Evolutionary conservation across 2,888 invertebrate genomes (phyloP), one percentile per base, ranked within the genome.

Genomic region (Tridacna gigas): DNA sequence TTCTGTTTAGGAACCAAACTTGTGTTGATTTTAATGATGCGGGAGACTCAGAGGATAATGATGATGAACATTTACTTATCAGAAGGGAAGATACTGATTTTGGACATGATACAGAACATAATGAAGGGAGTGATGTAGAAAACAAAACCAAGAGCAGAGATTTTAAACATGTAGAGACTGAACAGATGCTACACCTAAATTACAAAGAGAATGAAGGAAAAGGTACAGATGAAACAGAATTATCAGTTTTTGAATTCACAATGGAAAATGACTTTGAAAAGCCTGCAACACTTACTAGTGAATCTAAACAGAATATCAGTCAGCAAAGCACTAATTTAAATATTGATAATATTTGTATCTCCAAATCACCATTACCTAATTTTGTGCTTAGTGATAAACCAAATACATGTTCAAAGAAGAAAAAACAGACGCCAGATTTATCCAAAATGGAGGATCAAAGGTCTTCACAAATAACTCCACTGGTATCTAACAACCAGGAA

Each of bases 341-440:
- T 20, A 20, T 15, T 56, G 56, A 56, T 56, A 11, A 56, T 20
- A 56, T 5, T 11, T 20, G 15, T 56, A 56, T 76, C 11, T 80
- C 75, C 61, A 80, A 80, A 71, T 76, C 80, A 45, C 80, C 80
- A 47, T 75, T 75, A 56, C 75, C 77, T 20, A 71, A 71, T 71
- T 20, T 5, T 25, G 25, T 13, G 12, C 48, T 13, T 26, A 51
- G 25, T 67, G 26, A n/a, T 25, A 37, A n/a, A 47, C 47, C 22
- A 48, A 65, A 75, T 63, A 75, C 22, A 65, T 63, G 47, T 22
- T 18, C 37, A 18, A 25, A 13, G 12, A n/a, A 60, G 45, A 47
- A 3, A 13, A n/a, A 74, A 18, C 28, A 61, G 45, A 74, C 74
- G 28, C 74, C 74, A 61, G 61, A 74, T 37, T 22, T 74, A 45